phyloP scores from a whole-genome alignment of 2,797 vertebrate species.

The Lemur catta region DNA sequence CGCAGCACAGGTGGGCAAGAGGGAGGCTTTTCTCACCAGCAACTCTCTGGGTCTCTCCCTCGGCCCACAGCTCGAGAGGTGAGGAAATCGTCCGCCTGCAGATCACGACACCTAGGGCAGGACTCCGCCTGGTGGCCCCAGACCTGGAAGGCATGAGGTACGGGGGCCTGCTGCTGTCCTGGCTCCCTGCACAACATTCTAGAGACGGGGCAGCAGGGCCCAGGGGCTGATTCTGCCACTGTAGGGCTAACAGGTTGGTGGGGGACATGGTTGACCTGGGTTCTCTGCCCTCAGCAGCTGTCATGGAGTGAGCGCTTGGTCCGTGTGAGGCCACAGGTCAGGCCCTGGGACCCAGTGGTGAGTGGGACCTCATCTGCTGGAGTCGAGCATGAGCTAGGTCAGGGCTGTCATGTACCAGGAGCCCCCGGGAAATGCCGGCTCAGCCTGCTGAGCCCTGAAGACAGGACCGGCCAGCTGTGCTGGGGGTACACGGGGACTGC shows the following conservation, averaged over 20 bases:
- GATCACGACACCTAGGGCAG: conserved; percentile 13
- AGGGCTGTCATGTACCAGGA: background rate
- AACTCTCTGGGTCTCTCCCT: background rate
- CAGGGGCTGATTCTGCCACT: background rate
- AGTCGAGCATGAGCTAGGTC: background rate
- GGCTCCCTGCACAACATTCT: background rate
- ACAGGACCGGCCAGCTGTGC: background rate
- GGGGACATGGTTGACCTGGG: background rate
- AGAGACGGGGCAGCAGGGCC: background rate
- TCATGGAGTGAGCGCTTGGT: background rate
- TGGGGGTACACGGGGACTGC: background rate
- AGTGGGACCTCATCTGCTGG: background rate
- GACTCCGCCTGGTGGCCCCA: background rate
- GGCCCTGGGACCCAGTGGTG: background rate
- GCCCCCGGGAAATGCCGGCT: background rate
- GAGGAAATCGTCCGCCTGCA: conserved; percentile 39
- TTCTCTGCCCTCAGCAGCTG: background rate
- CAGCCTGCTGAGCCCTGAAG: background rate
- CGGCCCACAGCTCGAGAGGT: conserved; percentile 7
- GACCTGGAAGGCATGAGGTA: conserved; percentile 52
- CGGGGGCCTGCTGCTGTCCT: background rate
- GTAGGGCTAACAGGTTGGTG: background rate
- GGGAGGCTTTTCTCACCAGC: background rate
- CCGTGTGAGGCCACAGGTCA: background rate
- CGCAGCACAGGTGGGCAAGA: background rate